These are phyloP conservation scores for Palythoa heliodiscus DNA, from an alignment of 92 coral and sea anemone species.

Conservation along the genomic window DNA sequence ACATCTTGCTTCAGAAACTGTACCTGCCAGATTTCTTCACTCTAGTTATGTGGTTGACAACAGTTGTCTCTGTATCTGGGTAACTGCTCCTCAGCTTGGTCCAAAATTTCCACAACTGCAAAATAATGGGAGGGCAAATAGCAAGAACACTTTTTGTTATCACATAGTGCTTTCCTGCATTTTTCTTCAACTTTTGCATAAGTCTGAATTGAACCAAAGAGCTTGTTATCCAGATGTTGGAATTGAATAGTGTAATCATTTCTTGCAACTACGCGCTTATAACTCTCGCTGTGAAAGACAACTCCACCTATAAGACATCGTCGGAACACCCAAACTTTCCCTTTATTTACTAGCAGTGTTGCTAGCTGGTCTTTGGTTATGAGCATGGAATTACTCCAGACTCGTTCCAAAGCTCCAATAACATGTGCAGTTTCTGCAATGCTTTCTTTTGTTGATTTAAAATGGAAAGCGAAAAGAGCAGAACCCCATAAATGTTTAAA, in stretches of 20 bases:
- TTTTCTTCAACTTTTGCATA: slow-evolving; percentile 47
- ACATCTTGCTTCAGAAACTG: neutral
- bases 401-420: slow-evolving; percentile 42
- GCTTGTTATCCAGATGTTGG: neutral
- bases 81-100: slow-evolving; percentile 29
- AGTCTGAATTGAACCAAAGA: slow-evolving; percentile 43
- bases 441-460: slow-evolving; percentile 17
- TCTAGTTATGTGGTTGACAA: slow-evolving; percentile 37
- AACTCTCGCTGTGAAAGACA: slow-evolving; percentile 45
- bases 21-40: slow-evolving; percentile 15
- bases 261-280: slow-evolving; percentile 27
- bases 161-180: slow-evolving; percentile 32
- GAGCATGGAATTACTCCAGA: slow-evolving; percentile 31
- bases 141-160: slow-evolving; percentile 36
- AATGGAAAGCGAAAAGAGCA: neutral
- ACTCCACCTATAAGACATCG: slow-evolving; percentile 26
- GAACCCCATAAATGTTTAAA: neutral
- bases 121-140: slow-evolving; percentile 19
- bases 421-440: slow-evolving; percentile 33
- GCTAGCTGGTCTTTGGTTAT: slow-evolving; percentile 26
- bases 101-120: slow-evolving; percentile 36
- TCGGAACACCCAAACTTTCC: slow-evolving; percentile 42
- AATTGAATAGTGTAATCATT: slow-evolving; percentile 43
- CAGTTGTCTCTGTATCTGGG: slow-evolving; percentile 35
- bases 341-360: slow-evolving; percentile 31